phyloP scores from a whole-genome alignment of 2,888 invertebrate genomes.

The Cataglyphis albicans region DNA sequence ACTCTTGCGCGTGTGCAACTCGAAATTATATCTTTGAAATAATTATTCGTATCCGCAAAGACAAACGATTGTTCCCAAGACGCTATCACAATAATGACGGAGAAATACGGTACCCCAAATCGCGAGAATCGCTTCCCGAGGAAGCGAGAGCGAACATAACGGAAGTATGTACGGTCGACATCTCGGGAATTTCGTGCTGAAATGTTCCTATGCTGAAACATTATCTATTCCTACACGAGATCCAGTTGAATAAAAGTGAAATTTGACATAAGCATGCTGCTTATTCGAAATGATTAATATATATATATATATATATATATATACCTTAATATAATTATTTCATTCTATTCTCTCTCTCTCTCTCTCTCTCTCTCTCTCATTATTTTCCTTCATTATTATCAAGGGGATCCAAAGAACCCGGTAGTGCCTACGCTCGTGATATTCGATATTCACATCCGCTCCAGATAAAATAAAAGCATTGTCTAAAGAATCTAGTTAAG shows the following conservation, averaged over 20 bases:
- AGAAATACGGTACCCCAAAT: conserved; percentile 44
- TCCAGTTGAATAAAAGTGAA: not conserved
- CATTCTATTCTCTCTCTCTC: not conserved
- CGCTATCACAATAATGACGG: conserved; percentile 35
- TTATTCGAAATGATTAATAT: not conserved
- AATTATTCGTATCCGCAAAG: not conserved
- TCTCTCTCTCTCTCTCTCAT: not conserved
- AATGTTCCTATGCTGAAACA: not conserved
- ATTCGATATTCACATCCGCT: conserved; percentile 9
- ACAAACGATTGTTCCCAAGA: conserved; percentile 29
- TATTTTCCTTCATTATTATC: not conserved
- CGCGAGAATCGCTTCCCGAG: conserved; percentile 41
- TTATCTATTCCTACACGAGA: not conserved
- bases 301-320: not conserved
- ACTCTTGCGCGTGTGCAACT: not conserved
- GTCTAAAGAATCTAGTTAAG: conserved; percentile 34
- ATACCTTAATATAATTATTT: not conserved
- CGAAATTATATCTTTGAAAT: not conserved
- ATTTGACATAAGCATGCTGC: not conserved
- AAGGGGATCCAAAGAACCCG: not conserved
- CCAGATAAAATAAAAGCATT: conserved; percentile 15
- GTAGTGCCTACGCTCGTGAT: conserved; percentile 2
- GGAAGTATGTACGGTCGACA: conserved; percentile 21
- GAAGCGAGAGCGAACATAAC: conserved; percentile 50
- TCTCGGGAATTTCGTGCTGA: conserved; percentile 12